A percentile compares a stretch with the other conserved stretches of the same genome.
Evolutionary conservation across 1,140 invertebrate species (phyloP).

Genomic region (Drosophila cardini): DNA sequence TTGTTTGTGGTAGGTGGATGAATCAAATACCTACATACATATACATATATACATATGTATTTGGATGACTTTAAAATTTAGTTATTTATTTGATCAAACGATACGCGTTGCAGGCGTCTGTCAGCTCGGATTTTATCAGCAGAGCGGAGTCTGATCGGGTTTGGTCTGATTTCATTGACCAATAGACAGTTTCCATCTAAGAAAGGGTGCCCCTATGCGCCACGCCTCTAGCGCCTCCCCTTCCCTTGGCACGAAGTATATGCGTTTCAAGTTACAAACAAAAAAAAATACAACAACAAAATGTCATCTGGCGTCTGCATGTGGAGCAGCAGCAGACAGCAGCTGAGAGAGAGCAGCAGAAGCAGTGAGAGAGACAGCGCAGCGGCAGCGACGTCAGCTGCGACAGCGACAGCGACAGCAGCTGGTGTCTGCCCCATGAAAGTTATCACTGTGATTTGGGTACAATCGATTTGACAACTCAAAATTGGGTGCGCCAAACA

Average conservation of each 20-base stretch:
- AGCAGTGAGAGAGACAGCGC: constrained; percentile 35
- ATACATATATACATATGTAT: neutral
- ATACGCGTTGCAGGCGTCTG: constrained; percentile 10
- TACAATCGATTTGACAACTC: constrained; percentile 52
- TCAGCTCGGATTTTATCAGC: constrained; percentile 32
- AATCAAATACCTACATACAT: constrained; percentile 1
- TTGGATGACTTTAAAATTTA: constrained; percentile 25
- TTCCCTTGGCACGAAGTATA: neutral
- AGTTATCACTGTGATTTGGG: constrained; percentile 57
- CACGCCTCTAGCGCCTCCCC: neutral
- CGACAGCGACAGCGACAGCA: constrained; percentile 46
- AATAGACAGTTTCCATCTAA: constrained; percentile 31
- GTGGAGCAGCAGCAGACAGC: neutral
- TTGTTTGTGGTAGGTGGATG: constrained; percentile 16
- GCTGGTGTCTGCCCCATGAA: constrained; percentile 50
- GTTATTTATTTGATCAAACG: constrained; percentile 43
- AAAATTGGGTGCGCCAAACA: constrained; percentile 55
- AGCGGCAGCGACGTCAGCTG: constrained; percentile 3
- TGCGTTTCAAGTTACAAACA: constrained; percentile 45
- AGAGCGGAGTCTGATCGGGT: constrained; percentile 4
- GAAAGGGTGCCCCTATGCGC: constrained; percentile 22
- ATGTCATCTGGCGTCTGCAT: too few species aligned
- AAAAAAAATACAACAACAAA: constrained; percentile 8
- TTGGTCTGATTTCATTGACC: constrained; percentile 1
- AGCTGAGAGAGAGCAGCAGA: constrained; percentile 25